Base-by-base conservation (phyloP, 2,888 invertebrate species). In the Trypoxylon attenuatum region DNA sequence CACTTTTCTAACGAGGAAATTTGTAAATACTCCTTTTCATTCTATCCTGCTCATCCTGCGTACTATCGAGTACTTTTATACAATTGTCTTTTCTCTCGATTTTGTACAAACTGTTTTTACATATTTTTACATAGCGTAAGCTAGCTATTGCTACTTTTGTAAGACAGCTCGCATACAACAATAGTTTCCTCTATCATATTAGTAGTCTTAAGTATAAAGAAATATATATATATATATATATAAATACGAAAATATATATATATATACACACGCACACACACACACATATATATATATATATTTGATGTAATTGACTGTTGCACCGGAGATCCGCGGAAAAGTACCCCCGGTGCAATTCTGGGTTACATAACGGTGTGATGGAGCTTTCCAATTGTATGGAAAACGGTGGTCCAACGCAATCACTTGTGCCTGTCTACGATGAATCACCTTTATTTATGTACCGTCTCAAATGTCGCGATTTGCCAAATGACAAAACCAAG, bases 41-140 rank as follows among this genome's bases (percentile, higher is more conserved):
- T 55, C 47, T 65, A 27, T 43, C 49, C 38, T n/a, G 58, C 60
- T 70, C 70, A 68, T 70, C 63, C 57, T 78, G 76, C 66, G 73
- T 74, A 71, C 74, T 76, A 73, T 81, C 77, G 71, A 82, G 76
- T 78, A 79, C 78, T 77, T 81, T 79, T 81, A 80, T 79, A 77
- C 73, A 73, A 81, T 76, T 70, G 78, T 80, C 82, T 82, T 82
- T 82, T 82, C 82, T 83, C 81, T 80, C 80, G 77, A 79, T 82
- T 82, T 84, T 86, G 86, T 86, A 86, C 86, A 86, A 85, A 86
- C 81, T 85, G 83, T 85, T 86, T 85, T 84, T 84, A 85, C 80
- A 82, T 82, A 80, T 81, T 82, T 76, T 75, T 73, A 75, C 79
- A 76, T 60, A 62, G 63, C 65, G 61, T 84, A 82, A 82, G 80